phyloP scores from a whole-genome alignment of 2,888 invertebrate species.

The Venusia cambrica region DNA sequence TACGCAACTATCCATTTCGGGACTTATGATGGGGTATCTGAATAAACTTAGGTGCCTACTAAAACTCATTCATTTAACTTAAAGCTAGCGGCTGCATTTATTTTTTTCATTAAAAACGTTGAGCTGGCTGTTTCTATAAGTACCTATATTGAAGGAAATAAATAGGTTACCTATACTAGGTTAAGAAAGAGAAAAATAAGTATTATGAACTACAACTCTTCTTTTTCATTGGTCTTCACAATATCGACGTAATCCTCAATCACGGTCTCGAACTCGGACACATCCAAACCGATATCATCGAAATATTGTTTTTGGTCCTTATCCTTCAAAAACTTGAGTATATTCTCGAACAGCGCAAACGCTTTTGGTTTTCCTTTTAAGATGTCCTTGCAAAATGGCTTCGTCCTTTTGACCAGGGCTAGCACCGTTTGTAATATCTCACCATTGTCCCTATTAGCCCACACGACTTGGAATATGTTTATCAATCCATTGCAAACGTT shows the following conservation, averaged over 20 bases:
- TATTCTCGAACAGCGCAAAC: constrained; percentile 37
- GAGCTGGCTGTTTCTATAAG: no score
- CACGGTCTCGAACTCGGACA: constrained; percentile 35
- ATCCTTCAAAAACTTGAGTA: constrained; percentile 40
- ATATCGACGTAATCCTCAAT: constrained; percentile 46
- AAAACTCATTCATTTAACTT: no score
- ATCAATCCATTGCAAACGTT: constrained; percentile 55
- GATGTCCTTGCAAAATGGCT: constrained; percentile 47
- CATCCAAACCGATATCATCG: constrained; percentile 34
- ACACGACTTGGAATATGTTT: constrained; percentile 45
- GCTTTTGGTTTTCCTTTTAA: constrained; percentile 44
- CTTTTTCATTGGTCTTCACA: constrained; percentile 39
- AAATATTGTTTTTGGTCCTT: constrained; percentile 34
- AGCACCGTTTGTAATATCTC: constrained; percentile 41
- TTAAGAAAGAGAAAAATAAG: no score
- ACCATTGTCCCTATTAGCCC: constrained; percentile 37
- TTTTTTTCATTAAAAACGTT: no score
- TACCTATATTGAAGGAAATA: no score
- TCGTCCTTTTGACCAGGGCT: constrained; percentile 47
- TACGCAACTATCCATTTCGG: no score
- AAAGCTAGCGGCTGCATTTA: no score
- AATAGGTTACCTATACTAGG: no score
- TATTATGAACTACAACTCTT: constrained; percentile 53
- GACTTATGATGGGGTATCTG: no score
- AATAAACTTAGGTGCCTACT: no score